Conservation (phyloP, 2,888 invertebrate species). For the Cephus pulcher region DNA sequence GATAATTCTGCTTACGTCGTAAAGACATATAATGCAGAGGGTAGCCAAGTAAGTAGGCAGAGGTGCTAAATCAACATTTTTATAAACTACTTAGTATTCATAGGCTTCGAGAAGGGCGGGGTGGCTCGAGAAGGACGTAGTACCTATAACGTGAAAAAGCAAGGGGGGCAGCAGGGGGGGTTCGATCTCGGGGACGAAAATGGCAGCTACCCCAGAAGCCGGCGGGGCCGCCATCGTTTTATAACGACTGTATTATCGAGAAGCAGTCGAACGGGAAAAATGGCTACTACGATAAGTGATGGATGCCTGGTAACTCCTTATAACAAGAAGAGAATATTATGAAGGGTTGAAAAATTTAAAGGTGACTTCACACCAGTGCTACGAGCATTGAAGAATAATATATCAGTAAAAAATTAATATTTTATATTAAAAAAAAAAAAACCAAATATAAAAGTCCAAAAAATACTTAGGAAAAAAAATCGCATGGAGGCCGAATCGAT, state of each 20-base stretch:
- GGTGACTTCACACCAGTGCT: no score
- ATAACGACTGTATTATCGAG: conserved; percentile 54
- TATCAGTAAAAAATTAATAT: no score
- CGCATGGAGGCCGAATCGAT: conserved; percentile 31
- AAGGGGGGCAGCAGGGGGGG: conserved; percentile 26
- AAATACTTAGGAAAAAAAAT: accelerated
- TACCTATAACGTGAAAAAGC: conserved; percentile 43
- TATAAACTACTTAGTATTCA: conserved; percentile 66
- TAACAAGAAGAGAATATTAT: no score
- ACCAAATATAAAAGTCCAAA: no score
- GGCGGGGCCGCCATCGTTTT: conserved; percentile 41
- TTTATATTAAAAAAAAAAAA: no score
- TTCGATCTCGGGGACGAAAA: conserved; percentile 44
- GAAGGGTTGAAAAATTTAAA: no score
- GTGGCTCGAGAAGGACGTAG: conserved; percentile 35
- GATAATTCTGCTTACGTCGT: neutral
- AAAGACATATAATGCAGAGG: conserved; percentile 12
- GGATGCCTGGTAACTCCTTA: conserved; percentile 12
- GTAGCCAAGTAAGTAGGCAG: conserved; percentile 43
- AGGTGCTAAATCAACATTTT: conserved; percentile 66
- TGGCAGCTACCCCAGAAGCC: conserved; percentile 10
- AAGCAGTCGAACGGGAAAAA: conserved; percentile 23
- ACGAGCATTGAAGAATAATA: no score
- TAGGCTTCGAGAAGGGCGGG: conserved; percentile 42
- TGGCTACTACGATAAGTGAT: conserved; percentile 16